A percentile compares a stretch with the other conserved stretches of the same genome.
Evolutionary conservation across 2,888 invertebrate species (phyloP).

Genomic region (Harpalus rufipes): DNA sequence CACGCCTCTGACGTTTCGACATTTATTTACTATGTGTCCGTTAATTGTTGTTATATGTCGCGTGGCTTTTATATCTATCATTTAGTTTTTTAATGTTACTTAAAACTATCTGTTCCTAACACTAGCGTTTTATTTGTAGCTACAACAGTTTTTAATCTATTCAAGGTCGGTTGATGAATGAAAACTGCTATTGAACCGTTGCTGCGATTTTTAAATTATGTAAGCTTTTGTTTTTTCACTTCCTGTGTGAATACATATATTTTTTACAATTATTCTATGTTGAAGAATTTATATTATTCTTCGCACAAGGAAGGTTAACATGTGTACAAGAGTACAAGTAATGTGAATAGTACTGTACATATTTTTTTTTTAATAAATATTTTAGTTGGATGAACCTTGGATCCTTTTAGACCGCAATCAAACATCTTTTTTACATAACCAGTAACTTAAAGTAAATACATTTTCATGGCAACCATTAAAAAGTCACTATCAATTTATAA

Average conservation of each 20-base stretch:
- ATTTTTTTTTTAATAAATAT: no score
- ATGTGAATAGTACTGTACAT: no score
- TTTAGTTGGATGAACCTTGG: no score
- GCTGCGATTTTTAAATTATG: slow-evolving; percentile 5
- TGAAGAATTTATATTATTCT: no score
- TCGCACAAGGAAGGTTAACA: no score
- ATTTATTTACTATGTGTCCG: slow-evolving; percentile 50
- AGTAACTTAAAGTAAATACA: no score
- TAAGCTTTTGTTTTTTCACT: slow-evolving; percentile 5
- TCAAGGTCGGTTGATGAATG: not conserved
- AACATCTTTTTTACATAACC: no score
- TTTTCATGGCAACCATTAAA: no score
- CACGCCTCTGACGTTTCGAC: slow-evolving; percentile 20
- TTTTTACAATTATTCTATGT: not conserved
- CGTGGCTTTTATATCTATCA: slow-evolving; percentile 48
- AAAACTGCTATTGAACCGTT: slow-evolving; percentile 16
- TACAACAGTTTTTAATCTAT: slow-evolving; percentile 14
- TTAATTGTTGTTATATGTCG: slow-evolving; percentile 56
- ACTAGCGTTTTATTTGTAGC: slow-evolving; percentile 10
- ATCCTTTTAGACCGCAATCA: no score
- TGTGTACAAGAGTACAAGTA: no score
- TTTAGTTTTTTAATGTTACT: slow-evolving; percentile 46
- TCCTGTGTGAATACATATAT: not conserved
- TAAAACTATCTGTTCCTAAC: not conserved
- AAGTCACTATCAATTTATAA: no score